Percentiles rank a stretch among this genome's conserved stretches.
Evolutionary conservation across 2,113 vertebrate genomes (phyloP).

Genomic region (Sula dactylatra): DNA sequence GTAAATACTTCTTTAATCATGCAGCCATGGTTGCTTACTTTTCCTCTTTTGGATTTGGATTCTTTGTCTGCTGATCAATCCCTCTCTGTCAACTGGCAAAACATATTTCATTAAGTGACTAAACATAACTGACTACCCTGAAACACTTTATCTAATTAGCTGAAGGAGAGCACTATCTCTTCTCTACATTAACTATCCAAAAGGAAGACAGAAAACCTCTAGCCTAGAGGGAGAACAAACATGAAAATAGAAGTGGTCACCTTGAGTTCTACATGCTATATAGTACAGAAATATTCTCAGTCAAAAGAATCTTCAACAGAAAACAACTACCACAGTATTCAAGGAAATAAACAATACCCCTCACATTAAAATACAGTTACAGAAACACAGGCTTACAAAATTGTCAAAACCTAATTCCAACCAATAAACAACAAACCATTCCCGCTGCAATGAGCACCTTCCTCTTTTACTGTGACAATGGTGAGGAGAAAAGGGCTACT

Average conservation of each 20-base stretch:
- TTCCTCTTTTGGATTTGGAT: background rate
- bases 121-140: constrained; percentile 4
- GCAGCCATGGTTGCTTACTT: background rate
- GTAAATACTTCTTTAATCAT: background rate
- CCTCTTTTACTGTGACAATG: background rate
- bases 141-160: background rate
- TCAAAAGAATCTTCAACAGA: background rate
- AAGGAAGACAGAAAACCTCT: background rate
- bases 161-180: background rate
- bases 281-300: background rate
- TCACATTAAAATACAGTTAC: background rate
- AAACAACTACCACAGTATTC: background rate
- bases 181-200: background rate
- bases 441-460: background rate
- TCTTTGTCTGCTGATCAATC: background rate
- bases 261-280: background rate
- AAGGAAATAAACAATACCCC: background rate
- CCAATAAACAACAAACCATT: background rate
- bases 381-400: background rate
- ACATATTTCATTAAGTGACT: constrained; percentile 6
- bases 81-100: background rate
- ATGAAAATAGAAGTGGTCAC: background rate
- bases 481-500: background rate
- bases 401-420: background rate
- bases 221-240: background rate